phyloP scores from a whole-genome alignment of 2,888 invertebrate species.

The Thyatira batis region DNA sequence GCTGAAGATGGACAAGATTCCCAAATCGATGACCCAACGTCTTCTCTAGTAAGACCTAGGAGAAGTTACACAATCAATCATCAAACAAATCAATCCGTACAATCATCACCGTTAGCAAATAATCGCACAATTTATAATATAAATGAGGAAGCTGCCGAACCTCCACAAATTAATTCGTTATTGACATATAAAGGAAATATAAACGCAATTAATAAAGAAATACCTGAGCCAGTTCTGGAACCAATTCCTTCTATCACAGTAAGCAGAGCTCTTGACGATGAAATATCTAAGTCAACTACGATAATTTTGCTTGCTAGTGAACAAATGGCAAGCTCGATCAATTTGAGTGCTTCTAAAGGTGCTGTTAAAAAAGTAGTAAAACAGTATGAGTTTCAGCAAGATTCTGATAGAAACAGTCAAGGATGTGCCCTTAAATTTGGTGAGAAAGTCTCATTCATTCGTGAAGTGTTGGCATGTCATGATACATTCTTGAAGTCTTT shows the following conservation, averaged over 20 bases:
- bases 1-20: constrained; percentile 38
- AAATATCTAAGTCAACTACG: constrained; percentile 56
- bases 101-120: constrained; percentile 1
- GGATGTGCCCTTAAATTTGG: constrained; percentile 63
- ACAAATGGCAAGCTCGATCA: constrained; percentile 46
- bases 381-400: constrained; percentile 30
- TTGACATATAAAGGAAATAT: constrained; percentile 49
- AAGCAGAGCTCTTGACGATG: constrained; percentile 44
- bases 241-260: constrained; percentile 32
- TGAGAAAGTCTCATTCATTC: constrained; percentile 75
- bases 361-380: constrained; percentile 30
- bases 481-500: constrained; percentile 73
- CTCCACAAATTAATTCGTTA: background rate
- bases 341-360: constrained; percentile 29
- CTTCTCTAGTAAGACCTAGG: constrained; percentile 55
- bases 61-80: constrained; percentile 60
- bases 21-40: constrained; percentile 49
- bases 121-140: background rate
- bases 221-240: background rate
- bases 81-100: constrained; percentile 16
- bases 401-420: constrained; percentile 45
- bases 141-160: background rate
- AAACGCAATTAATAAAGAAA: constrained; percentile 45
- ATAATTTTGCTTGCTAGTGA: constrained; percentile 57
- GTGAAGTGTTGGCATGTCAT: constrained; percentile 68